Base-by-base conservation (phyloP, 2,888 invertebrate genomes). In the Blastobasis adustella region DNA sequence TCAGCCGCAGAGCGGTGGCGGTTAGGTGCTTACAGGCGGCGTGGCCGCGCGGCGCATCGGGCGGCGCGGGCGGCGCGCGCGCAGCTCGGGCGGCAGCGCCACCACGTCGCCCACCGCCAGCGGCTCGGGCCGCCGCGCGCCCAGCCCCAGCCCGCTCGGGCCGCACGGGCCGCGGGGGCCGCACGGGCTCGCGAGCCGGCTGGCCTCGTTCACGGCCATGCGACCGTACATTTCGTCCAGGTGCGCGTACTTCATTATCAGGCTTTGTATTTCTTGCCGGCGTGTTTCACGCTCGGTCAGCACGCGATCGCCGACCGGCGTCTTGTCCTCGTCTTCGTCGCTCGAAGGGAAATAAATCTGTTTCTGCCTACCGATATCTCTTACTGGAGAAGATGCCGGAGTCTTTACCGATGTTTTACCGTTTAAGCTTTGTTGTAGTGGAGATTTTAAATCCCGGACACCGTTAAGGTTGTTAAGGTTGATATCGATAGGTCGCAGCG, bases 231-330 rank as follows among this genome's bases (percentile, higher is more conserved):
- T 91, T 67, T 94, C 94, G 65, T 94, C 94, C 59, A 95, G 83
- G 46, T 94, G 94, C 39, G 94, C 93, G 75, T 96, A 96, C 75
- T 95, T 96, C 89, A 93, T 90, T 56, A 95, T 95, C 54, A 96
- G 86, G 65, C 93, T 92, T 74, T 95, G 94, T 54, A 95, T 95
- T 71, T 96, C 96, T 68, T 95, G 95, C 42, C 96, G 91, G 64
- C 93, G 92, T 7, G 93, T 93, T 73, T 95, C 95, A 46, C 96
- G 90, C 61, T 96, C 95, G 60, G 90, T 90, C 47, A 92, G 79
- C 37, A 90, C 87, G 56, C 89, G 89, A 68, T 93, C 92, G 47
- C 84, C 84, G 43, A 89, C 85, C 7, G 89, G 89, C 10, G 89
- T 89, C 58, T 85, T 80, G 58, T 90, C 90, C 51, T 90, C 90